These are phyloP conservation scores for Notiomystis cincta DNA, from an alignment of 2,113 vertebrate genomes.

Conservation along the genomic window DNA sequence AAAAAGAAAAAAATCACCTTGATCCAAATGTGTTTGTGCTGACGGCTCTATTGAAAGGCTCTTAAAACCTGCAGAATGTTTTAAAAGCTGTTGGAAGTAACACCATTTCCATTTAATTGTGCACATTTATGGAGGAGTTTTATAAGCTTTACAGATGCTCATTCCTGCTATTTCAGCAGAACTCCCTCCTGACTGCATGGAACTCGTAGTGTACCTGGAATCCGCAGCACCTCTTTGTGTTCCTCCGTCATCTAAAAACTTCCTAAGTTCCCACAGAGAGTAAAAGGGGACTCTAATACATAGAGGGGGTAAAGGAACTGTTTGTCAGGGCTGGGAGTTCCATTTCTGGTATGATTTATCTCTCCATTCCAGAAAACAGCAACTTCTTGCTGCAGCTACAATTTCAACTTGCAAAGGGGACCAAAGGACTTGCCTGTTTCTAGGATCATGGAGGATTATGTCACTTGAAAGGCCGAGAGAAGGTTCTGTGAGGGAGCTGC, in stretches of 20 bases:
- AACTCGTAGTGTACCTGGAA: accelerated
- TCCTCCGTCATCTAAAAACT: background rate
- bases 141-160: background rate
- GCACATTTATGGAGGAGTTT: background rate
- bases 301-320: background rate
- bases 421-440: background rate
- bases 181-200: accelerated
- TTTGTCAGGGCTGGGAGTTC: background rate
- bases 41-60: accelerated
- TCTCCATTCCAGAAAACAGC: background rate
- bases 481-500: background rate
- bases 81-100: background rate
- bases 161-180: background rate
- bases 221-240: accelerated
- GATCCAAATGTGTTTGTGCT: background rate
- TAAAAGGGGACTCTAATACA: background rate
- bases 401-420: background rate
- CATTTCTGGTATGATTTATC: background rate
- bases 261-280: background rate
- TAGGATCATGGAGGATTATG: background rate
- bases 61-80: background rate
- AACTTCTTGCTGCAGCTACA: background rate
- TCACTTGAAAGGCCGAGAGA: background rate
- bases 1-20: background rate
- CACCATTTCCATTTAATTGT: background rate